These are phyloP conservation scores for Colistium nudipinnis DNA, from an alignment of 2,113 vertebrate species.

Conservation along the genomic window DNA sequence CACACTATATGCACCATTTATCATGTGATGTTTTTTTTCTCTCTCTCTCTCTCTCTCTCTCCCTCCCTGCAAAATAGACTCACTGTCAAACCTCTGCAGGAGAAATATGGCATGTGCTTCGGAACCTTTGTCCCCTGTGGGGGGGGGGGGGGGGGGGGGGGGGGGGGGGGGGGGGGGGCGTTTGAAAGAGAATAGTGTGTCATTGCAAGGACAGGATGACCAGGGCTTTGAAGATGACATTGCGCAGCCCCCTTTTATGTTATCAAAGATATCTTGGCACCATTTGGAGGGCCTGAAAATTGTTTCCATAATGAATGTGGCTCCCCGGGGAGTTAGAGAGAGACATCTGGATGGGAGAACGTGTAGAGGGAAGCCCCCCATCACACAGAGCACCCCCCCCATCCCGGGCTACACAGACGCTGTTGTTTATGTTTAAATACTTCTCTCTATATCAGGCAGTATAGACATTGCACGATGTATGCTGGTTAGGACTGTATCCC, in stretches of 20 bases:
- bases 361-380: slow-evolving; percentile 50
- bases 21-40: slow-evolving; percentile 62
- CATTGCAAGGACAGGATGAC: slow-evolving; percentile 22
- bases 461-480: slow-evolving; percentile 17
- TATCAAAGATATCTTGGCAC: slow-evolving; percentile 56
- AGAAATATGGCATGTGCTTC: slow-evolving; percentile 29
- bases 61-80: slow-evolving; percentile 33
- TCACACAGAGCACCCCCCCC: slow-evolving; percentile 32
- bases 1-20: slow-evolving; percentile 61
- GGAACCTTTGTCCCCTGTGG: slow-evolving; percentile 16
- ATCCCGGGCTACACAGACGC: slow-evolving; percentile 34
- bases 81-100: slow-evolving; percentile 31
- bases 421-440: slow-evolving; percentile 32
- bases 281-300: slow-evolving; percentile 54
- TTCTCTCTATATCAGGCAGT: slow-evolving; percentile 15
- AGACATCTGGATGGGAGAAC: slow-evolving; percentile 69
- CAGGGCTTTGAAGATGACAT: slow-evolving; percentile 34
- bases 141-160: too few species aligned
- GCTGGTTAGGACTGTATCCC: neutral
- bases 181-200: slow-evolving; percentile 3
- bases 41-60: slow-evolving; percentile 19
- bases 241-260: slow-evolving; percentile 29
- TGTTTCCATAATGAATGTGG: slow-evolving; percentile 60
- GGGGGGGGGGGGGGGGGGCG: too few species aligned
- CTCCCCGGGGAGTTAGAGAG: slow-evolving; percentile 48